These are phyloP conservation scores for Epicampocera succincta DNA, from an alignment of 2,888 invertebrate genomes.

Conservation along the genomic window DNA sequence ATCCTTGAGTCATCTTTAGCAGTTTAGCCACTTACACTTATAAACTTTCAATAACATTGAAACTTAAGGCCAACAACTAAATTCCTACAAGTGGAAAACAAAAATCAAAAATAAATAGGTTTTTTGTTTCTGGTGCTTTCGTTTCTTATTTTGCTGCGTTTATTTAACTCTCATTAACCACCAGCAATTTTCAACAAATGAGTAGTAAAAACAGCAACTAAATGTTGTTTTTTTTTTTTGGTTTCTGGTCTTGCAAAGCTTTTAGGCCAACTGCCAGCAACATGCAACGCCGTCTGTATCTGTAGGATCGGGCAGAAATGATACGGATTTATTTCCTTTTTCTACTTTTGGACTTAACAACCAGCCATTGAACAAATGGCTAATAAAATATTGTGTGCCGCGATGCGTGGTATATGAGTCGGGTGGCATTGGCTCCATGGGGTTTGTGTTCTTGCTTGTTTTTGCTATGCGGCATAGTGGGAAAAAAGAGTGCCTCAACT, in stretches of 20 bases:
- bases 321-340: slow-evolving; percentile 1
- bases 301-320: slow-evolving; percentile 11
- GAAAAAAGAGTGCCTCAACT: too few species aligned
- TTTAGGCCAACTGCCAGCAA: slow-evolving; percentile 44
- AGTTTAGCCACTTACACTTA: slow-evolving; percentile 21
- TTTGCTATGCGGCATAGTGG: too few species aligned
- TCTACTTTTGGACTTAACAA: not conserved
- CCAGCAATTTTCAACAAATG: slow-evolving; percentile 22
- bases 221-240: slow-evolving; percentile 34
- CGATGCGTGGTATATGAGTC: slow-evolving; percentile 48
- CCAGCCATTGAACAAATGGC: slow-evolving; percentile 47
- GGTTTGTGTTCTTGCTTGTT: too few species aligned
- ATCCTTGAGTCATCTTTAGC: slow-evolving; percentile 32
- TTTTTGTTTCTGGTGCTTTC: not conserved
- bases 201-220: not conserved
- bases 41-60: slow-evolving; percentile 53
- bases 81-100: slow-evolving; percentile 2
- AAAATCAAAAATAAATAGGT: not conserved
- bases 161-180: slow-evolving; percentile 22
- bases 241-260: too few species aligned
- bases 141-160: not conserved
- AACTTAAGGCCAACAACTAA: slow-evolving; percentile 26
- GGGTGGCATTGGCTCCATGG: not conserved
- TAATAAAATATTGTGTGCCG: slow-evolving; percentile 57
- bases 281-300: slow-evolving; percentile 12